Percentiles rank a stretch among this genome's conserved stretches.
Evolutionary conservation across 2,888 invertebrate genomes (phyloP).

Genomic region (Athripsodes cinereus): DNA sequence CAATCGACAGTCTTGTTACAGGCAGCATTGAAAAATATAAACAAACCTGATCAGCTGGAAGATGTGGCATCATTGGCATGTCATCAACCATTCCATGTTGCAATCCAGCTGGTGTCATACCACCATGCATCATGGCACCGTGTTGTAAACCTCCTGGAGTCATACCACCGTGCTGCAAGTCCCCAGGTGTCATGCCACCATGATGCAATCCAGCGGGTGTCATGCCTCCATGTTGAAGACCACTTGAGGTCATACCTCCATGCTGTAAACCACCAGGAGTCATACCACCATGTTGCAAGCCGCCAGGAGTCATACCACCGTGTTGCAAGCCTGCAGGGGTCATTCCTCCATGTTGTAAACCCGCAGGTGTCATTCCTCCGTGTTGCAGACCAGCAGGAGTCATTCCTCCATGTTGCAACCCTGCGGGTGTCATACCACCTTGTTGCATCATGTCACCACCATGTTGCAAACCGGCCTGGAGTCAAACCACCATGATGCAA

Average conservation of each 20-base stretch:
- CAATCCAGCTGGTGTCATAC: constrained; percentile 42
- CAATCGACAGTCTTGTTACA: no score
- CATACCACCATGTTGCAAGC: constrained; percentile 44
- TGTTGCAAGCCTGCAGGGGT: constrained; percentile 40
- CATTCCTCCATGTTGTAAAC: constrained; percentile 40
- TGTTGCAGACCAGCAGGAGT: constrained; percentile 29
- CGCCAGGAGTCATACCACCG: constrained; percentile 36
- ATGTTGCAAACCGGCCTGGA: constrained; percentile 38
- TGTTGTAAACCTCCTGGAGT: constrained; percentile 29
- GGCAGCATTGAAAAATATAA: not conserved
- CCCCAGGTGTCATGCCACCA: constrained; percentile 34
- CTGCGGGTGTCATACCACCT: constrained; percentile 44
- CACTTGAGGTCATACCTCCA: constrained; percentile 37
- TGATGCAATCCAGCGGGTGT: constrained; percentile 33
- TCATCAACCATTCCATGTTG: constrained; percentile 43
- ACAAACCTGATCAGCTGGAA: constrained; percentile 54
- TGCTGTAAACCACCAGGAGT: constrained; percentile 37
- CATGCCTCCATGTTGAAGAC: constrained; percentile 40
- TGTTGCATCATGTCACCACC: constrained; percentile 35
- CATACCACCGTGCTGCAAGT: constrained; percentile 30
- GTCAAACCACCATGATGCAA: constrained; percentile 30
- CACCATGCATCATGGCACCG: constrained; percentile 31
- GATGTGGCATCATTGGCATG: constrained; percentile 58
- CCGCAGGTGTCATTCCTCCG: constrained; percentile 32
- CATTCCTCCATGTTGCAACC: constrained; percentile 38